Base-by-base conservation (phyloP, 1,140 invertebrate species). In the Bombus soroeensis region DNA sequence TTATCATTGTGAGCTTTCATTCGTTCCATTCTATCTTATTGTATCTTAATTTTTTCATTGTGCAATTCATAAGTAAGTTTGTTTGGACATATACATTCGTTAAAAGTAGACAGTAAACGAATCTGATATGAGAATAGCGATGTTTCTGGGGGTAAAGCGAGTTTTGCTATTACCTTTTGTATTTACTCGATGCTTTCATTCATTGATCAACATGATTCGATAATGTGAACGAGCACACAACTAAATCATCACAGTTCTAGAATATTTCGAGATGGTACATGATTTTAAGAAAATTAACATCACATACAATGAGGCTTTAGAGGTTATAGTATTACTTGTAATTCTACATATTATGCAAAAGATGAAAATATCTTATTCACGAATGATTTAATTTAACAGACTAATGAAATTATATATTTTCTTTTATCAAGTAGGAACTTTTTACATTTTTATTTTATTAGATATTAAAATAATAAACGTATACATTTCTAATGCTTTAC, bases 21-120 rank as follows among this genome's bases (percentile, higher is more conserved):
- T 68, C 37, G 71, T 85, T 86, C 68, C 68, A 80, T 89, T 81
- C 32, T 82, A 75, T 81, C 53, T 73, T 83, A 71, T 66, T 43
- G 75, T 89, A 68, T 77, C 77, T 37, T 39, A 41, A 74, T 85
- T 70, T 13, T 68, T 78, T 85, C 47, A 86, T 68, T 37, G 77
- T 90, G 89, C 87, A 90, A 90, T 90, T 86, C 47, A 72, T 81
- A 76, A 66, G 68, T 64, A 85, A 87, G 75, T 77, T 76, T 32
- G 64, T 87, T 73, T 53, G 72, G 81, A 37, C 81, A 72, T 82
- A 80, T 86, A 74, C 81, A n/a, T 71, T 75, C 76, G 70, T 62
- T 86, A 72, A 86, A 79, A n/a, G 32, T 78, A 82, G 68, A n/a
- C 64, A 72, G 73, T 86, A 72, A 89, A 77, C 39, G 62, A 37